Conservation (phyloP, 2,888 invertebrate species). For the Hylaea fasciaria region DNA sequence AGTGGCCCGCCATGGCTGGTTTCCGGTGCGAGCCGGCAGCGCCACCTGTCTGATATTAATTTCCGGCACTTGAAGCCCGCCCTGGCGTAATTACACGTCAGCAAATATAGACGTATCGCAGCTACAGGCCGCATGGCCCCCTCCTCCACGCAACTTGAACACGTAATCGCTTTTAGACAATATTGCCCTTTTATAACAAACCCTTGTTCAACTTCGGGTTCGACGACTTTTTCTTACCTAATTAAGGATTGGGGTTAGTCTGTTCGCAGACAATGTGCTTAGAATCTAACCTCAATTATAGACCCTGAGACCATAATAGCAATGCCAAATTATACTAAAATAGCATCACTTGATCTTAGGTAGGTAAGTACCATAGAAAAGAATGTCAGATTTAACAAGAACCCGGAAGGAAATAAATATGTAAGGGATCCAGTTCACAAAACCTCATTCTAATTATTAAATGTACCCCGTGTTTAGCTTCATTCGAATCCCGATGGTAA, state of each 20-base stretch:
- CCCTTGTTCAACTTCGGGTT: constrained; percentile 15
- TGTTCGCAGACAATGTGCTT: background rate
- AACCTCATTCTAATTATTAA: constrained; percentile 10
- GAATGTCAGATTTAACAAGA: background rate
- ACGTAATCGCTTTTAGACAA: constrained; percentile 44
- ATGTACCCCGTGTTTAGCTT: constrained; percentile 4
- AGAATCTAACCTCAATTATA: background rate
- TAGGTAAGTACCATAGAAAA: background rate
- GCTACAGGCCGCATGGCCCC: constrained; percentile 29
- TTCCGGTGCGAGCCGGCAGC: constrained; percentile 51
- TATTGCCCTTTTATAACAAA: constrained; percentile 39
- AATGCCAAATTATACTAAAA: too few species aligned
- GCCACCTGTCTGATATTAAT: constrained; percentile 74
- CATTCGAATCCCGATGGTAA: constrained; percentile 35
- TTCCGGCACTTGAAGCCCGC: constrained; percentile 70
- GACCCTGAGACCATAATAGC: background rate
- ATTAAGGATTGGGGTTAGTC: background rate
- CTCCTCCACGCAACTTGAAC: constrained; percentile 44
- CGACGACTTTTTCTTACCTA: constrained; percentile 10
- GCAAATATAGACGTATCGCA: constrained; percentile 60
- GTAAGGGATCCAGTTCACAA: constrained; percentile 8
- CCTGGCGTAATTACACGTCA: constrained; percentile 61
- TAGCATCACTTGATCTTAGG: background rate
- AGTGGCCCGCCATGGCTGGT: constrained; percentile 46
- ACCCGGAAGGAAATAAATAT: constrained; percentile 12